Evolutionary conservation across 2,113 vertebrate species (phyloP).

Genomic region (Lophochroa leadbeateri): DNA sequence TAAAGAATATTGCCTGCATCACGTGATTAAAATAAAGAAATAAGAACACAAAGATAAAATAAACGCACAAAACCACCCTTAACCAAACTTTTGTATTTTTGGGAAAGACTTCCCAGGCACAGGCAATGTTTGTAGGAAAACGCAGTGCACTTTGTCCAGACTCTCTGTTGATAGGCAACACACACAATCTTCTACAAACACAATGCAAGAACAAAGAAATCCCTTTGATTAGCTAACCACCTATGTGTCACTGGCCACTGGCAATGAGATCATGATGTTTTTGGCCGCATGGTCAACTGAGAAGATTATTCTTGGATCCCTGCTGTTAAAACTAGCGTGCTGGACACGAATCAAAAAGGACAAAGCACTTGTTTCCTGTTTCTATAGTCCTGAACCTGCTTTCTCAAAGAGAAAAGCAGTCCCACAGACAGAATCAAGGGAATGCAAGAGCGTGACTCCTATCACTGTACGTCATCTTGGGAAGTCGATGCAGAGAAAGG

Average conservation of each 20-base stretch:
- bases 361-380: constrained; percentile 55
- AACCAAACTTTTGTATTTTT: not conserved
- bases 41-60: not conserved
- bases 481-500: not conserved
- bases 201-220: not conserved
- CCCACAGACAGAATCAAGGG: not conserved
- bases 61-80: not conserved
- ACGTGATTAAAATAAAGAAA: not conserved
- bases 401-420: not conserved
- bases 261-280: constrained; percentile 6
- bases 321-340: not conserved
- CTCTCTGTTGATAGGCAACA: not conserved
- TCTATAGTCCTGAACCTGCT: not conserved
- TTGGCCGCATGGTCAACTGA: not conserved
- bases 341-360: constrained; percentile 33
- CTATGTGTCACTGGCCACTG: not conserved
- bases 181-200: not conserved
- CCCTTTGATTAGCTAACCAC: not conserved
- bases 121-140: not conserved
- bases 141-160: not conserved
- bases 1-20: not conserved
- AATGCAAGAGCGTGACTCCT: not conserved
- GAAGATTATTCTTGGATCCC: constrained; percentile 54
- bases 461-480: rapidly evolving
- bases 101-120: not conserved